phyloP scores from a whole-genome alignment of 64 coral and sea anemone species.

The Montipora sp. region DNA sequence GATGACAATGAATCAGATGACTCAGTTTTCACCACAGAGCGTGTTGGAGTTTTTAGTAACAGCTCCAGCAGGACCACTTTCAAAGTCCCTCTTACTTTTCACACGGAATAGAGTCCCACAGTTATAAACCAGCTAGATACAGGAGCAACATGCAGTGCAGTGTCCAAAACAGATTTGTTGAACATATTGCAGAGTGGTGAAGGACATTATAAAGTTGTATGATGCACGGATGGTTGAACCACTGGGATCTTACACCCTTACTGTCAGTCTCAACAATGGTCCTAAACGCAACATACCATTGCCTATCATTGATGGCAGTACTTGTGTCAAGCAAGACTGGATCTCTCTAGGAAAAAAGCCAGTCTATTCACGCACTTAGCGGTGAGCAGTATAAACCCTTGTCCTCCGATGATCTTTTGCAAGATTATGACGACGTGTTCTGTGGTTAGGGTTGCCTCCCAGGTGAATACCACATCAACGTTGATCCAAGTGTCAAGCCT shows the following conservation, averaged over 20 bases:
- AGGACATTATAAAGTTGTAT: background rate
- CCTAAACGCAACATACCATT: background rate
- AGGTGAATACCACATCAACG: background rate
- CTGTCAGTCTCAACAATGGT: background rate
- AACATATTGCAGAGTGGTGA: background rate
- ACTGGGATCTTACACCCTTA: conserved; percentile 17
- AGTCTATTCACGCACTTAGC: background rate
- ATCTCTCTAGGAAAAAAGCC: background rate
- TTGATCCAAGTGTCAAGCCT: no score
- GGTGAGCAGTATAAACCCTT: background rate
- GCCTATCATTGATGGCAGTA: background rate
- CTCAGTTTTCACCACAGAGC: background rate
- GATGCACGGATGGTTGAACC: background rate
- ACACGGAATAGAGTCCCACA: background rate
- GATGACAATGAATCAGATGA: background rate
- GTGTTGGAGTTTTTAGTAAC: conserved; percentile 18
- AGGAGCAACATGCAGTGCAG: background rate
- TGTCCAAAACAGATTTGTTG: background rate
- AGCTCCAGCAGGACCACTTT: background rate
- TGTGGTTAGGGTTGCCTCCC: background rate
- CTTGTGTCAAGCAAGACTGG: background rate
- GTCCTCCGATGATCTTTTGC: background rate
- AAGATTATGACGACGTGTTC: background rate
- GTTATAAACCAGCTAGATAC: conserved; percentile 11
- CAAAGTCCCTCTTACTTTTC: background rate